Percentiles rank a stretch among this genome's conserved stretches.
These are phyloP conservation scores for Tenthredo amoena DNA, from an alignment of 2,888 invertebrate species.

Conservation along the genomic window DNA sequence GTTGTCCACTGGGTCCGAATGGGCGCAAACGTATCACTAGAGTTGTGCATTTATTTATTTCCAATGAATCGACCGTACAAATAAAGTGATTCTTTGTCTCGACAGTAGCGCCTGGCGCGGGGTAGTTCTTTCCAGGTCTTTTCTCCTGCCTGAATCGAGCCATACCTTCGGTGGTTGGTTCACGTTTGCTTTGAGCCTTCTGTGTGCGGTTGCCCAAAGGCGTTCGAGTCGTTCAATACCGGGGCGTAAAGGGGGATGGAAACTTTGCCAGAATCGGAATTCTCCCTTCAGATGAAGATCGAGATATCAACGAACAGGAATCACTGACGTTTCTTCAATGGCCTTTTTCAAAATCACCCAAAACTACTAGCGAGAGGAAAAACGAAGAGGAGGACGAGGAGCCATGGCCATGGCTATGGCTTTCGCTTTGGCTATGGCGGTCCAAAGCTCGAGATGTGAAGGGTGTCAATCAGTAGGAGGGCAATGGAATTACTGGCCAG, in stretches of 20 bases:
- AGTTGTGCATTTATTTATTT: not conserved
- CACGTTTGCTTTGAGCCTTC: not conserved
- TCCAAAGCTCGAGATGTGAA: slow-evolving; percentile 26
- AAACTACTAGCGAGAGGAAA: not conserved
- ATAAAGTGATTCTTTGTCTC: not conserved
- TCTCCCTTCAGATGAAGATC: not conserved
- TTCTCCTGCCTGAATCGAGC: too few species aligned
- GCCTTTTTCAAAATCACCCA: not conserved
- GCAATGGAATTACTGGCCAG: slow-evolving; percentile 62
- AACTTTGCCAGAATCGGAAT: not conserved
- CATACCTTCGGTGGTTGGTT: not conserved
- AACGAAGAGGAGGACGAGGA: not conserved
- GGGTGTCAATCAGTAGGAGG: slow-evolving; percentile 64
- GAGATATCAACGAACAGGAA: not conserved
- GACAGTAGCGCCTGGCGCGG: not conserved
- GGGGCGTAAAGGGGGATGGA: not conserved
- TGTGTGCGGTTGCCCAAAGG: slow-evolving; percentile 6
- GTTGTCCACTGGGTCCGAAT: not conserved
- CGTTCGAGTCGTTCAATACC: not conserved
- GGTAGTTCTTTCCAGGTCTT: slow-evolving; percentile 1
- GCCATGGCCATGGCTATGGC: not conserved
- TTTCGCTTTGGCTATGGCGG: not conserved
- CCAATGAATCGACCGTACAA: not conserved
- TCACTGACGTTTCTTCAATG: not conserved
- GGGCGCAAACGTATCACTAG: not conserved